Evolutionary conservation across 1,140 invertebrate species (phyloP), one percentile per base, ranked within the genome.

Genomic region (Manduca sexta): DNA sequence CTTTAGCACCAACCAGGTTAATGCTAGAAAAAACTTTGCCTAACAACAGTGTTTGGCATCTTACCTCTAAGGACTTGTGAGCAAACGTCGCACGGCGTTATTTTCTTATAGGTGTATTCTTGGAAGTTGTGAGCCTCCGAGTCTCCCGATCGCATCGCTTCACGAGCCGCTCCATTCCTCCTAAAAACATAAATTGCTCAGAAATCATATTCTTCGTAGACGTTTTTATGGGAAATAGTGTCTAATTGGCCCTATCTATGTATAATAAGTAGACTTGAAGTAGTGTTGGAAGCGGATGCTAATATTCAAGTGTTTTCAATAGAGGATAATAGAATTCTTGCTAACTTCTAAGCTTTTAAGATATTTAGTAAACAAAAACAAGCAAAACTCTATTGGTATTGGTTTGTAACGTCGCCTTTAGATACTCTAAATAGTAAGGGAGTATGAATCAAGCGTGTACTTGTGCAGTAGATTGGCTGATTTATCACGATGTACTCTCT

Each of bases 41-140:
- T n/a, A 26, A 26, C 0, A 3, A 1, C 8, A 26, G 21, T 26
- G 21, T 5, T 26, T 5, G 8, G 8, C 29, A 29, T 53, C 85
- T 87, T 88, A 95, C 94, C 94, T 89, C 95, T 90, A 14, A 97
- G 87, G 33, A 97, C 94, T 88, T 97, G 95, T 26, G 94, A 95
- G 81, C 96, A 98, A 45, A 96, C 92, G 83, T 98, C 96, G 81
- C 96, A 98, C 4, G 95, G 94, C 11, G 95, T 97, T 59, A 98
- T 97, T 86, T 97, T 97, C 83, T 97, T 96, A 80, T 97, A 97
- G 1, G 95, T 97, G 77, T 97, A 95, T 78, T 97, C 95, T 80
- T 95, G 93, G 87, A 97, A 95, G 60, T 93, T 91, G 79, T 97
- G 95, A 30, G 88, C 88, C 21, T 91, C 90, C 8, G 89, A 88